Base-by-base conservation (phyloP, 2,888 invertebrate species). In the Cataglyphis rosenhaueri region DNA sequence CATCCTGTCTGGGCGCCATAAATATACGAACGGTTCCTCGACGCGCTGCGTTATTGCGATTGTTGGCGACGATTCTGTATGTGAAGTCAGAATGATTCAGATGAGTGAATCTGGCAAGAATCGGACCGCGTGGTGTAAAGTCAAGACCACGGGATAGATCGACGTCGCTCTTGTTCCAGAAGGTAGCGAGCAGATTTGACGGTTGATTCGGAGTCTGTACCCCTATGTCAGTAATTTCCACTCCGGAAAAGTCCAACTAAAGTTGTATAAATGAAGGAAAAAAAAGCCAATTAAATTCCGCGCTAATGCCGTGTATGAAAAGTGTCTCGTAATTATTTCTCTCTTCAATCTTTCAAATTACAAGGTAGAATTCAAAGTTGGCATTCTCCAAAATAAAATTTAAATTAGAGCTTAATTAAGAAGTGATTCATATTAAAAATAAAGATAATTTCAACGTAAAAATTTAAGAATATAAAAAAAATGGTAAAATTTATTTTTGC, bases 91-190 rank as follows among this genome's bases (percentile, higher is more conserved):
- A 95, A 92, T 98, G 97, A 94, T 98, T 97, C 84, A 98, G 95
- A 94, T 98, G 98, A 0, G 97, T 97, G 93, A 97, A 96, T 35
- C 97, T 95, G 0, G 97, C 97, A 66, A 97, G 96, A 52, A 98
- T 96, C 62, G 96, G 94, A 66, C 98, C 98, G 0, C 97, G 95
- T 0, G 97, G 97, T 10, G 96, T 96, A 95, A 98, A 98, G 95
- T 98, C 98, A 92, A 98, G 95, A 0, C 98, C 98, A 0, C 97
- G 96, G 0, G 97, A 96, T 55, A 98, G 93, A 92, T 98, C 97
- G 87, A 98, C 95, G 70, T 97, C 97, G 81, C 97, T 97, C 94
- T 97, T 96, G 95, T 97, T 97, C 98, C 98, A 98, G 94, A 96
- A 97, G 0, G 97, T 98, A 84, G 95, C 94, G 57, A 98, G 87